phyloP scores from a whole-genome alignment of 2,797 vertebrate species.

The Cyprinella venusta region DNA sequence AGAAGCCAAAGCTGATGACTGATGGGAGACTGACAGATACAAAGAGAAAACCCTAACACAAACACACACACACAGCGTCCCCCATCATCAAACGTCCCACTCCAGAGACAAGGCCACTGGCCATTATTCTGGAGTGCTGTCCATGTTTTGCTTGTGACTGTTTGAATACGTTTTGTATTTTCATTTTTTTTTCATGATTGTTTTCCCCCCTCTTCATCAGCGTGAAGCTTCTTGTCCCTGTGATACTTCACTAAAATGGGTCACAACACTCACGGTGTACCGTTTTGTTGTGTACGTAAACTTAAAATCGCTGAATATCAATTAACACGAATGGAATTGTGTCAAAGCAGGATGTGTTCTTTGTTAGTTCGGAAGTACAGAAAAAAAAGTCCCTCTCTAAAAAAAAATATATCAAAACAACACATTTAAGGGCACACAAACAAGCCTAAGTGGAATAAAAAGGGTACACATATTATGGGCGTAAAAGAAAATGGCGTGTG shows the following conservation, averaged over 20 bases:
- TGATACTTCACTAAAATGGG: constrained; percentile 38
- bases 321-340: constrained; percentile 6
- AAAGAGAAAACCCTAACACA: constrained; percentile 14
- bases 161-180: constrained; percentile 38
- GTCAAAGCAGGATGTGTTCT: not conserved
- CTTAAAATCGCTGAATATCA: constrained; percentile 34
- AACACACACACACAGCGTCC: constrained; percentile 1
- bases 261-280: constrained; percentile 17
- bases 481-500: constrained; percentile 77
- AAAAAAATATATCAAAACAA: constrained; percentile 10
- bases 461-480: constrained; percentile 72
- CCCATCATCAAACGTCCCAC: constrained; percentile 44
- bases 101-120: constrained; percentile 47
- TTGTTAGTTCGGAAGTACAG: not conserved
- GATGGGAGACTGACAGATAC: constrained; percentile 30
- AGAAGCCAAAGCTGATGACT: constrained; percentile 33
- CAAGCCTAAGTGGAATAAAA: constrained; percentile 53
- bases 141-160: constrained; percentile 35
- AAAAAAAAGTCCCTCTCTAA: constrained; percentile 16
- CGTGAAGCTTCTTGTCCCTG: constrained; percentile 12
- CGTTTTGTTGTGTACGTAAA: constrained; percentile 38
- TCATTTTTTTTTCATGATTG: constrained; percentile 13
- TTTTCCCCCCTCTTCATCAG: constrained; percentile 24
- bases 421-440: constrained; percentile 12
- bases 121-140: constrained; percentile 43